These are phyloP conservation scores for Cheumatopsyche charites DNA, from an alignment of 1,140 invertebrate genomes.

Conservation along the genomic window DNA sequence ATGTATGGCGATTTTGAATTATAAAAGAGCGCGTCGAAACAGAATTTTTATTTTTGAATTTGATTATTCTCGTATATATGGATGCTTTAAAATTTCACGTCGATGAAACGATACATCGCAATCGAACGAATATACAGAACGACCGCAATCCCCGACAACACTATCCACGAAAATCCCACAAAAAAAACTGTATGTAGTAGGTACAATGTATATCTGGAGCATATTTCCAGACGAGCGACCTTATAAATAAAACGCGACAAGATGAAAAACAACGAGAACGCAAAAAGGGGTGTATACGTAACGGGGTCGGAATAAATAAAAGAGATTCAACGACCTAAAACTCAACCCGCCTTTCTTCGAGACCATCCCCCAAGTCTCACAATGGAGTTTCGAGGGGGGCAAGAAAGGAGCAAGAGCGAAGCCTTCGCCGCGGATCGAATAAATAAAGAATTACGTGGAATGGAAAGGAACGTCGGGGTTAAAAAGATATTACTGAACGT, in stretches of 20 bases:
- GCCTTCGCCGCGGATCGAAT: constrained; percentile 33
- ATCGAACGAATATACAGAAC: no score
- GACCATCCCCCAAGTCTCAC: no score
- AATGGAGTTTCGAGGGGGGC: no score
- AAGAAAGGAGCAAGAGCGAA: no score
- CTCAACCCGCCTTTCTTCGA: constrained; percentile 13
- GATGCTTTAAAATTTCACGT: no score
- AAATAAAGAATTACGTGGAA: constrained; percentile 48
- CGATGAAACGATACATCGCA: no score
- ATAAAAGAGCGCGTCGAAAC: background rate
- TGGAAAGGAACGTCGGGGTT: constrained; percentile 43
- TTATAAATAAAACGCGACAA: constrained; percentile 35
- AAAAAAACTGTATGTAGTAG: no score
- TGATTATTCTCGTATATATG: no score
- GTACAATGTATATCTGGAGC: background rate
- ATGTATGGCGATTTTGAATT: background rate
- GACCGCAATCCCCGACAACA: no score
- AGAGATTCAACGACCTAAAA: constrained; percentile 32
- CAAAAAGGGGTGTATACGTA: background rate
- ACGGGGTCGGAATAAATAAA: constrained; percentile 23
- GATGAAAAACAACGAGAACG: constrained; percentile 30
- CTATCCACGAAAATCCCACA: no score
- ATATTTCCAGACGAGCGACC: constrained; percentile 31
- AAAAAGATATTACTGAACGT: constrained; percentile 45
- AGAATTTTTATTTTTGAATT: background rate